These are phyloP conservation scores for Engraulis encrasicolus DNA, from an alignment of 2,113 vertebrate genomes.

Conservation along the genomic window DNA sequence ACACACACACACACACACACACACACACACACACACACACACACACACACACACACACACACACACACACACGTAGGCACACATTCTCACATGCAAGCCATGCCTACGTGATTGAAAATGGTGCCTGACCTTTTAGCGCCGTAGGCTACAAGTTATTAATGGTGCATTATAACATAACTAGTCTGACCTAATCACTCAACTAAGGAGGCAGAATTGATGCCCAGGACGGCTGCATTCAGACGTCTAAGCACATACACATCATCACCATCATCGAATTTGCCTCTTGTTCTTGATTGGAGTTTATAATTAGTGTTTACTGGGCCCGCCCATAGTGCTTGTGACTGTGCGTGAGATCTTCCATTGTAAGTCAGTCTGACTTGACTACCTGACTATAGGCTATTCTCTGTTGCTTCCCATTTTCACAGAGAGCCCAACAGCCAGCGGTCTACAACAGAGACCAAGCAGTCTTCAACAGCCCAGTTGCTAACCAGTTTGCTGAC, in stretches of 20 bases:
- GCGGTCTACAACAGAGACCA: no score
- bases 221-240: not conserved
- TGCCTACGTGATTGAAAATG: not conserved
- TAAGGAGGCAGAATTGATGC: not conserved
- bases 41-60: not conserved
- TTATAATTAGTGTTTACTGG: no score
- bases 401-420: no score
- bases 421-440: no score
- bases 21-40: no score
- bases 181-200: not conserved
- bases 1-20: no score
- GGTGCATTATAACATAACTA: not conserved
- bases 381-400: no score
- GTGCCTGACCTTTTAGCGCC: not conserved
- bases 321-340: no score
- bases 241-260: not conserved
- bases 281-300: not conserved
- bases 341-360: no score
- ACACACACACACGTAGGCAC: not conserved
- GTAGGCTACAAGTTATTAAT: not conserved
- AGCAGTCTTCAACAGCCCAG: no score
- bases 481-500: no score
- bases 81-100: not conserved
- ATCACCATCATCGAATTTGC: not conserved
- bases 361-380: no score